These are phyloP conservation scores for Trachymyrmex cornetzi DNA, from an alignment of 1,140 invertebrate species.

Conservation along the genomic window DNA sequence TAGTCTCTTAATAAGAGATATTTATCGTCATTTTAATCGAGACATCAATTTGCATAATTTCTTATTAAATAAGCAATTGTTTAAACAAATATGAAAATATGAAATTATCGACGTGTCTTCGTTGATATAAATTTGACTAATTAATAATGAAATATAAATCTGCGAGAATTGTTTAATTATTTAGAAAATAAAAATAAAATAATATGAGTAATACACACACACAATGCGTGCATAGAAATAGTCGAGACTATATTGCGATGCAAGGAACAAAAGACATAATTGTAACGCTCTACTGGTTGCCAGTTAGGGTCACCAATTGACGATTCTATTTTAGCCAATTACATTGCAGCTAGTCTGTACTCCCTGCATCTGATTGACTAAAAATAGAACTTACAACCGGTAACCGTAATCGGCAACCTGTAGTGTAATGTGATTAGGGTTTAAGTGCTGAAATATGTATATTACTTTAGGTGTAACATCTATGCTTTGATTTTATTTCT, in stretches of 20 bases:
- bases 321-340: too few species aligned
- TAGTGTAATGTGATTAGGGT: too few species aligned
- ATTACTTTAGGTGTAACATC: background rate
- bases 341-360: too few species aligned
- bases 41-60: background rate
- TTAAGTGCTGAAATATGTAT: background rate
- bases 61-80: background rate
- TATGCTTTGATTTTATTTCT: slow-evolving; percentile 30
- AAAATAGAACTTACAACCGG: too few species aligned
- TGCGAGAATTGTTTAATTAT: background rate
- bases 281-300: background rate
- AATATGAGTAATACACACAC: background rate
- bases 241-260: background rate
- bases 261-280: background rate
- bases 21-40: background rate
- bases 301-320: too few species aligned
- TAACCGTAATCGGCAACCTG: too few species aligned
- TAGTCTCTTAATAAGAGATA: background rate
- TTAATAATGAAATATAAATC: background rate
- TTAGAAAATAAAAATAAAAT: background rate
- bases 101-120: background rate
- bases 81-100: background rate
- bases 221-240: background rate
- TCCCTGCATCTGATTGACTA: too few species aligned
- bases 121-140: background rate